Conservation (phyloP, 2,113 vertebrate species). For the Lichenostomus cassidix region DNA sequence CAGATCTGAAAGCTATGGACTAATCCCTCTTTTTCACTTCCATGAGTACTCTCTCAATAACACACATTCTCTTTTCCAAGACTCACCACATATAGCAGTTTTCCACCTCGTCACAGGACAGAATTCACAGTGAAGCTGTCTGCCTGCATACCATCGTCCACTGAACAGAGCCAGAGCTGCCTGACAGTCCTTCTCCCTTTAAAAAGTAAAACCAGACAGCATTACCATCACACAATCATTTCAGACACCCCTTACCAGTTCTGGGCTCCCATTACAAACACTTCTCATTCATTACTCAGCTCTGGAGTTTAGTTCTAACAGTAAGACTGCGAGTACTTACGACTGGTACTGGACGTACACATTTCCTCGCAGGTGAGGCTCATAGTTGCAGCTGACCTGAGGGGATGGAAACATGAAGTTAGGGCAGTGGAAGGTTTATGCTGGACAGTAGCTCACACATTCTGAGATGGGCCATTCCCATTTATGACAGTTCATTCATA, state of each 20-base stretch:
- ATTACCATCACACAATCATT: not conserved
- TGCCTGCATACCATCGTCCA: constrained; percentile 93
- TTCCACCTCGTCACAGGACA: constrained; percentile 97
- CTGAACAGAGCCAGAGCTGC: constrained; percentile 90
- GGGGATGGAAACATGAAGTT: not conserved
- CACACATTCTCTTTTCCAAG: not conserved
- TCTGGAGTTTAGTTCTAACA: not conserved
- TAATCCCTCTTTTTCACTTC: not conserved
- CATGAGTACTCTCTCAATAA: not conserved
- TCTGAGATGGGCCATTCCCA: not conserved
- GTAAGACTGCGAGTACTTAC: constrained; percentile 75
- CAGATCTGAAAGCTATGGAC: not conserved
- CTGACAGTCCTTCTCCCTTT: constrained; percentile 91
- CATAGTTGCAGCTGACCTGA: constrained; percentile 96
- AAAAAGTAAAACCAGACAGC: not conserved
- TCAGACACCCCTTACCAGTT: not conserved
- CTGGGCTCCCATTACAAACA: not conserved
- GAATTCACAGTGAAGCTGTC: constrained; percentile 94
- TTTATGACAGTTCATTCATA: not conserved
- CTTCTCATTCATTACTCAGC: not conserved
- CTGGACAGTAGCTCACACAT: not conserved
- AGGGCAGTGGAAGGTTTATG: not conserved
- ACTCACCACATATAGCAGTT: constrained; percentile 94
- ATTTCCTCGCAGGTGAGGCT: constrained; percentile 95
- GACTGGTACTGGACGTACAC: constrained; percentile 94